Conservation (phyloP, 2,888 invertebrate species). For the Dimorphilus gyrociliatus region DNA sequence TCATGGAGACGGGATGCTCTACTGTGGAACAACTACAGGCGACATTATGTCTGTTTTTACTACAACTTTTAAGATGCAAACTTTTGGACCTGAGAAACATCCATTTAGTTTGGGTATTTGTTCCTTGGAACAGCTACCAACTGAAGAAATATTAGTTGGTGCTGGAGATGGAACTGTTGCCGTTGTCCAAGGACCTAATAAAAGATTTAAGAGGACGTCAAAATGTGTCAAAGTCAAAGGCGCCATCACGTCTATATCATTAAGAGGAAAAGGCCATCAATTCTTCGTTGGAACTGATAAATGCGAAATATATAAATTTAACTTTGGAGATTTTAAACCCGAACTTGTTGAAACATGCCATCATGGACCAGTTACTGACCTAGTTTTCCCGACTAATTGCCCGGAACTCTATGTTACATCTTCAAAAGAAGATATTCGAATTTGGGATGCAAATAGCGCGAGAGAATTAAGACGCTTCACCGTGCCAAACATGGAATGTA, state of each 20-base stretch:
- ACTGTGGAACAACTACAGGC: conserved; percentile 68
- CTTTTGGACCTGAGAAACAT: conserved; percentile 25
- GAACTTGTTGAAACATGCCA: conserved; percentile 66
- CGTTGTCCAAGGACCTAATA: conserved; percentile 8
- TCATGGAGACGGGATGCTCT: conserved; percentile 53
- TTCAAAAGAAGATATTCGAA: conserved; percentile 63
- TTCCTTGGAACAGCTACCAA: conserved; percentile 28
- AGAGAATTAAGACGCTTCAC: conserved; percentile 65
- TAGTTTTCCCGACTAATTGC: conserved; percentile 68
- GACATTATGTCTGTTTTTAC: conserved; percentile 45
- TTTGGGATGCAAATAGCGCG: conserved; percentile 61
- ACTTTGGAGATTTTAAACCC: conserved; percentile 50
- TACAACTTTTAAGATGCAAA: conserved; percentile 23
- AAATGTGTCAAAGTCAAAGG: conserved; percentile 35
- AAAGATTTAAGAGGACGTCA: conserved; percentile 5
- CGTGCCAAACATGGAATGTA: conserved; percentile 72
- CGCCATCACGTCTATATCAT: conserved; percentile 53
- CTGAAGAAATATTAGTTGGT: conserved; percentile 48
- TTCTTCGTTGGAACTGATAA: conserved; percentile 58
- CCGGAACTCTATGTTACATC: conserved; percentile 73
- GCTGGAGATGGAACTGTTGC: conserved; percentile 62
- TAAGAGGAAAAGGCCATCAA: conserved; percentile 38
- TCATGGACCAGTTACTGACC: conserved; percentile 56
- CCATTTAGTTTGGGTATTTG: conserved; percentile 32
- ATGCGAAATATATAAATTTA: conserved; percentile 65